Evolutionary conservation across 92 coral and sea anemone genomes (phyloP).

Genomic region (Parazoanthus atlanticus): DNA sequence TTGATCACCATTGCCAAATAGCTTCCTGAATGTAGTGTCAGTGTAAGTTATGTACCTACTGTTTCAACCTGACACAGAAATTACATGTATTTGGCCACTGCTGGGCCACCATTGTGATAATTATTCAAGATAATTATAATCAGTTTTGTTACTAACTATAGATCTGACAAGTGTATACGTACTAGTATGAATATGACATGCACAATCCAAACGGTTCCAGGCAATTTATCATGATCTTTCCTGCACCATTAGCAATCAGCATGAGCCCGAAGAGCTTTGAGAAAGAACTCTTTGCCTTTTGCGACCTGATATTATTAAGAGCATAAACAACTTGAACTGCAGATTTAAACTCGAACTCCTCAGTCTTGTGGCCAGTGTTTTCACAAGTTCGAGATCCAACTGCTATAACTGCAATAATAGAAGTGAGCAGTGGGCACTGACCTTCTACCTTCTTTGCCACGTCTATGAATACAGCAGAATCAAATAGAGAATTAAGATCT

Average conservation of each 20-base stretch:
- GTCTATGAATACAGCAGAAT: conserved; percentile 8
- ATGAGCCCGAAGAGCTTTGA: conserved; percentile 54
- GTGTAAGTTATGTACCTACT: too few relatives aligned
- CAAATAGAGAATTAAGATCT: conserved; percentile 26
- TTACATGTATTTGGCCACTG: too few relatives aligned
- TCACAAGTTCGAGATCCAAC: conserved; percentile 33
- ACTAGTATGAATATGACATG: conserved; percentile 31
- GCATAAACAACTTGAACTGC: conserved; percentile 48
- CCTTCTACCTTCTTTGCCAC: conserved; percentile 27
- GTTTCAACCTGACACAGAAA: too few relatives aligned
- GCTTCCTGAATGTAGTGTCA: too few relatives aligned
- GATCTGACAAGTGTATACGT: too few relatives aligned
- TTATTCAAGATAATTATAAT: too few relatives aligned
- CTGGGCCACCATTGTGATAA: too few relatives aligned
- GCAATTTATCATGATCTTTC: conserved; percentile 33
- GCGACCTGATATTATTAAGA: conserved; percentile 46
- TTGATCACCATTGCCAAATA: too few relatives aligned
- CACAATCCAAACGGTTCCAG: conserved; percentile 57
- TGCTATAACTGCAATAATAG: conserved; percentile 30
- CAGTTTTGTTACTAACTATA: too few relatives aligned
- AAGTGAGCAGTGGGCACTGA: conserved; percentile 39
- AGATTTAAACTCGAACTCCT: conserved; percentile 42
- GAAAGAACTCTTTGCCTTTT: conserved; percentile 40
- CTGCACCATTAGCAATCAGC: conserved; percentile 57
- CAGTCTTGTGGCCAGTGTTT: conserved; percentile 37